Conservation (phyloP, 2,797 vertebrate species). For the Chiroxiphia lanceolata region DNA sequence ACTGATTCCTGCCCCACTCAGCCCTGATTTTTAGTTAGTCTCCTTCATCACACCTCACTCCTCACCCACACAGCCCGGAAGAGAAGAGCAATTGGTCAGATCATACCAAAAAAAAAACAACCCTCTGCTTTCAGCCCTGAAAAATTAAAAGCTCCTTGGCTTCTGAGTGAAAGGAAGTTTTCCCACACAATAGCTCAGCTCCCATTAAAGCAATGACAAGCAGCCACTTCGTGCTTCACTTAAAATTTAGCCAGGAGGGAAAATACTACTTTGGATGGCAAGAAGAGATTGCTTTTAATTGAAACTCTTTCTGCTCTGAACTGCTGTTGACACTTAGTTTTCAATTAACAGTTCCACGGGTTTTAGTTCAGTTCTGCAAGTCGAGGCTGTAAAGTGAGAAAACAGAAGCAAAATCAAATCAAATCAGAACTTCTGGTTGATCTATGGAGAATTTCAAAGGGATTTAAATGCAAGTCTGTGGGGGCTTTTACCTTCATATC, state of each 20-base stretch:
- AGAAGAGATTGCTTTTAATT: constrained; percentile 48
- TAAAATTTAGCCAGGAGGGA: constrained; percentile 54
- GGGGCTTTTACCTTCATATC: neutral
- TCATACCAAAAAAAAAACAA: neutral
- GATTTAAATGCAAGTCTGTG: neutral
- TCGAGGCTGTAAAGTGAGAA: neutral
- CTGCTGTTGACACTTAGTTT: constrained; percentile 37
- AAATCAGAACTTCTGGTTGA: neutral
- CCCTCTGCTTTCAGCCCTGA: neutral
- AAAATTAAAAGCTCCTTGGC: constrained; percentile 25
- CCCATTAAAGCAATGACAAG: constrained; percentile 50
- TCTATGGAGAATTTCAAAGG: neutral
- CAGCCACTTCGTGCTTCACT: constrained; percentile 47
- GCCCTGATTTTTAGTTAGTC: neutral
- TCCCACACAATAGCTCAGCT: constrained; percentile 44
- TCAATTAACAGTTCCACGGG: constrained; percentile 19
- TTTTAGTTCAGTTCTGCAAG: constrained; percentile 29
- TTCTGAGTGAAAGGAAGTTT: constrained; percentile 33
- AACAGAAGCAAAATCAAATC: neutral
- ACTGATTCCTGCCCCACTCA: neutral
- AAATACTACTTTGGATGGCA: constrained; percentile 25
- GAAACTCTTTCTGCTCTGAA: neutral
- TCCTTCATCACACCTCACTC: neutral
- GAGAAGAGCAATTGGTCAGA: neutral
- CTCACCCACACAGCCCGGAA: neutral